Evolutionary conservation across 1,140 invertebrate species (phyloP).

Genomic region (Bursaphelenchus mucronatus): DNA sequence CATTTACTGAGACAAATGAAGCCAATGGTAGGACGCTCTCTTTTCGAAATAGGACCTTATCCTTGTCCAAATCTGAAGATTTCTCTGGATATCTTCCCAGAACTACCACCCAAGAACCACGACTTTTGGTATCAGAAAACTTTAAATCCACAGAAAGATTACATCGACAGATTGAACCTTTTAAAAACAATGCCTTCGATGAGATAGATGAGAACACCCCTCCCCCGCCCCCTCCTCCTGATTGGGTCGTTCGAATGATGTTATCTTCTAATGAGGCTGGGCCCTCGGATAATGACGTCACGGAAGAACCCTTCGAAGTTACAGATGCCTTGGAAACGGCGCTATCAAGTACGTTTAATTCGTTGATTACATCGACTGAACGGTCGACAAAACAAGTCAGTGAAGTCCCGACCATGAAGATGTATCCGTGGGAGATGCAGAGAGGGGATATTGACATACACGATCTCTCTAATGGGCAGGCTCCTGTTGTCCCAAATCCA

Average conservation of each 20-base stretch:
- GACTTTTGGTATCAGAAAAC: not conserved
- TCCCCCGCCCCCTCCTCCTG: slow-evolving; percentile 2
- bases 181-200: slow-evolving; percentile 1
- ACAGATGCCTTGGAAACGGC: slow-evolving; percentile 9
- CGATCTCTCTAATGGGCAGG: not conserved
- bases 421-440: slow-evolving; percentile 11
- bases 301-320: slow-evolving; percentile 14
- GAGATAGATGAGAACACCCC: not conserved
- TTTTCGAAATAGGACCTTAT: not conserved
- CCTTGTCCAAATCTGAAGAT: slow-evolving; percentile 2
- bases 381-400: not conserved
- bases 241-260: slow-evolving; percentile 11
- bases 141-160: slow-evolving; percentile 5
- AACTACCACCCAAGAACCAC: not conserved
- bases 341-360: not conserved
- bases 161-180: not conserved
- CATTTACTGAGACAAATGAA: not conserved
- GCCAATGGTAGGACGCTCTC: not conserved
- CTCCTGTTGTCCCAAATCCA: not conserved
- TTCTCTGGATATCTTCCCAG: not conserved
- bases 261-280: not conserved
- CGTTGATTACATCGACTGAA: not conserved
- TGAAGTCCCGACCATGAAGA: slow-evolving; percentile 15
- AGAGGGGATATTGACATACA: slow-evolving; percentile 16
- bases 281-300: not conserved